Evolutionary conservation across 2,888 invertebrate species (phyloP).

Genomic region (Mayetiola destructor): DNA sequence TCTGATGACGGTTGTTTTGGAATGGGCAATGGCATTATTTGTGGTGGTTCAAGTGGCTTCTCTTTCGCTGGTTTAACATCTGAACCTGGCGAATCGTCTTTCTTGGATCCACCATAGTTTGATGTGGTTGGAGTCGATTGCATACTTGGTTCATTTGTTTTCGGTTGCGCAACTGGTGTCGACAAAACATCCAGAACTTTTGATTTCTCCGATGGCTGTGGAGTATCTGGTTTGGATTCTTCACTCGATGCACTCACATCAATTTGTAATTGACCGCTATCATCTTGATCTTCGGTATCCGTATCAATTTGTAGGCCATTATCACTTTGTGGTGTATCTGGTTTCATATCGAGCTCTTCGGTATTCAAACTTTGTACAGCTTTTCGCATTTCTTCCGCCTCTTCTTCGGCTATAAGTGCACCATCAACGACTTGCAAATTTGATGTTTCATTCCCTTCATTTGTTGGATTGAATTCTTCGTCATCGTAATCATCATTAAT

Average conservation of each 20-base stretch:
- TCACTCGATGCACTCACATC: conserved; percentile 36
- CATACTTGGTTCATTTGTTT: too few species aligned
- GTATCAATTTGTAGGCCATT: conserved; percentile 73
- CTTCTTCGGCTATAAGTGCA: conserved; percentile 46
- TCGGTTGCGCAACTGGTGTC: background rate
- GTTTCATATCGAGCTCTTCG: conserved; percentile 57
- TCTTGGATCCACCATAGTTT: too few species aligned
- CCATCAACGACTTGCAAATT: conserved; percentile 34
- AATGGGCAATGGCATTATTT: background rate
- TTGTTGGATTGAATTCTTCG: conserved; percentile 35
- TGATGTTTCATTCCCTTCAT: conserved; percentile 39
- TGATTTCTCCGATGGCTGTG: background rate
- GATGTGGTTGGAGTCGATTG: too few species aligned
- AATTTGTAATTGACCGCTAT: conserved; percentile 35
- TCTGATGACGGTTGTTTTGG: background rate
- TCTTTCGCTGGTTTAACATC: too few species aligned
- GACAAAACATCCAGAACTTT: too few species aligned
- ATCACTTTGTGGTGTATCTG: conserved; percentile 73
- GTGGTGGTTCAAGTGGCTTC: conserved; percentile 5
- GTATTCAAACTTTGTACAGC: conserved; percentile 68
- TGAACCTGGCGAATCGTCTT: too few species aligned
- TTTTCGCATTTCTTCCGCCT: conserved; percentile 70
- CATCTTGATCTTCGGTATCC: conserved; percentile 64
- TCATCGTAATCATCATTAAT: conserved; percentile 41
- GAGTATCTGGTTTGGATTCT: conserved; percentile 23